A percentile compares a stretch with the other conserved stretches of the same genome.
phyloP scores from a whole-genome alignment of 2,113 vertebrate species.

The Ibidorhyncha struthersii region DNA sequence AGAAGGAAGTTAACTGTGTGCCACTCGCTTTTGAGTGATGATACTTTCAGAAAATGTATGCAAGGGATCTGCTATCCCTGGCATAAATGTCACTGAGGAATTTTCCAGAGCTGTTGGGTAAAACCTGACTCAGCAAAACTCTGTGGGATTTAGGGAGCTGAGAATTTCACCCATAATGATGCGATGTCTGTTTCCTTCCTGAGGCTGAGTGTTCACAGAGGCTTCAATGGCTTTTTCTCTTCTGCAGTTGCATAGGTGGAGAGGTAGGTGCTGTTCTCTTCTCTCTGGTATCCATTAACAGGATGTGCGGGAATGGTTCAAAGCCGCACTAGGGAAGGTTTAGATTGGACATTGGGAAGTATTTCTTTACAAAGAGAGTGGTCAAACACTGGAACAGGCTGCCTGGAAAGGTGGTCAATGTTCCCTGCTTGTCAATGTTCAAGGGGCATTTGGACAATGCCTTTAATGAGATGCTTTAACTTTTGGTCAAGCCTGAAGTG shows the following conservation, averaged over 20 bases:
- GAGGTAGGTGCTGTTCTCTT: neutral
- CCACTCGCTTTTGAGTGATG: neutral
- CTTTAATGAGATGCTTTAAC: neutral
- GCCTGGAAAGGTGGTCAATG: neutral
- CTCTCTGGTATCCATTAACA: neutral
- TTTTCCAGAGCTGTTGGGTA: neutral
- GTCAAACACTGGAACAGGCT: neutral
- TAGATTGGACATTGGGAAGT: neutral
- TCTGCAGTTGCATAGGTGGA: neutral
- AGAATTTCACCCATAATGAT: neutral
- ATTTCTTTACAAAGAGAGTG: neutral
- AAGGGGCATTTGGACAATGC: neutral
- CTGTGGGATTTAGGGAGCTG: neutral
- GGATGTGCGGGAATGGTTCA: neutral
- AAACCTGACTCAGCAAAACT: neutral
- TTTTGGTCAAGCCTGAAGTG: neutral
- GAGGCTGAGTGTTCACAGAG: neutral
- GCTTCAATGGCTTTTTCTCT: neutral
- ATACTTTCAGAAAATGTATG: neutral
- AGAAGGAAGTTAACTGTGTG: neutral
- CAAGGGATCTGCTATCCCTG: neutral
- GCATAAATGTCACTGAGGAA: neutral
- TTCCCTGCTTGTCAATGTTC: neutral
- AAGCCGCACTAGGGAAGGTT: neutral
- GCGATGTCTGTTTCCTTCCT: neutral